Base-by-base conservation (phyloP, 2,888 invertebrate genomes). In the Crioceris asparagi region DNA sequence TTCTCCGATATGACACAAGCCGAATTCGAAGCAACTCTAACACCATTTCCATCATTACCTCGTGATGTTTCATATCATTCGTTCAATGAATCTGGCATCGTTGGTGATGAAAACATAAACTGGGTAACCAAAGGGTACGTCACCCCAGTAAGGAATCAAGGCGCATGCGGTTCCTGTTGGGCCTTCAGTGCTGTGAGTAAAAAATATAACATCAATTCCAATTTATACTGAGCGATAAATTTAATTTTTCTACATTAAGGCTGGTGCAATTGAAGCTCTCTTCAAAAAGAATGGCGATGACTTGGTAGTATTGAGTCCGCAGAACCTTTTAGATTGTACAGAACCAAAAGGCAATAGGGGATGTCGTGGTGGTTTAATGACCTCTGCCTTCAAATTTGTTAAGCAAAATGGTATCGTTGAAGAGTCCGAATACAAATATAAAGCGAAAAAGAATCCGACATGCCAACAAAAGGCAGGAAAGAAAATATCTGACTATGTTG, bases 241-340 rank as follows among this genome's bases (percentile, higher is more conserved):
- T n/a, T n/a, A 10, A 1, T 10, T 15, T 35, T 27, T 4, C 12
- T 27, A 10, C 8, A 10, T 15, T 10, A 10, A 46, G 4, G 53
- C 55, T 7, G 62, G 56, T 1, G 51, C 62, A 0, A 39, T 65
- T 4, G 65, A 65, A 41, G 61, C 62, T 1, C 41, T 37, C 8
- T 11, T 38, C 4, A 32, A 36, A 5, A 19, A 38, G 2, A 32
- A 37, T 11, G 29, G 58, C 1, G 60, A 60, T 0, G 38, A 57
- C 4, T 41, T 64, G 15, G 55, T 57, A 2, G 54, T 61, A 3
- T 48, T 65, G 3, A 64, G 64, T 2, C 56, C 57, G 23, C 65
- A 65, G 39, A 56, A 62, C 40, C 46, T 65, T 17, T 48, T 65
- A 6, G 65, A 65, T 40, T 65, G 65, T 38, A 59, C 58, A 18